Percentiles rank a stretch among this genome's conserved stretches.
Conservation (phyloP, 2,888 invertebrate genomes). For the Rhaphigaster nebulosa region DNA sequence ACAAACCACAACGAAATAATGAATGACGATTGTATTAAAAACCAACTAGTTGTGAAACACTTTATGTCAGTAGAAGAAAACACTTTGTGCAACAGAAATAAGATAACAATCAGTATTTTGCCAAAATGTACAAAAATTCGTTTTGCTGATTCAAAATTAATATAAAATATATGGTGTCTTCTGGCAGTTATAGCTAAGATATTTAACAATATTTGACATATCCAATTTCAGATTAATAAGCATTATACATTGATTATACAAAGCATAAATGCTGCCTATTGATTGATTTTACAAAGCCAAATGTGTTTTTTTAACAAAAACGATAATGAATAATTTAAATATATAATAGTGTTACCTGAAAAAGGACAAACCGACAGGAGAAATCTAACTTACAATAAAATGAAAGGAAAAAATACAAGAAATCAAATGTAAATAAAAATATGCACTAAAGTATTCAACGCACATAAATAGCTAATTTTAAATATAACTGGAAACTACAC, state of each 20-base stretch:
- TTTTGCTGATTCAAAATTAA: not conserved
- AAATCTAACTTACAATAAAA: conserved; percentile 43
- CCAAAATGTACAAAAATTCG: not conserved
- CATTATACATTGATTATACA: not conserved
- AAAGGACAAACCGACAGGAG: conserved; percentile 48
- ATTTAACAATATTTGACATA: not conserved
- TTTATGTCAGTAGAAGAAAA: conserved; percentile 10
- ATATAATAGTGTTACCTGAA: conserved; percentile 51
- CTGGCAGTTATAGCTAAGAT: not conserved
- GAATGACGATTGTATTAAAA: conserved; percentile 21
- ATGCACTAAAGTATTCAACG: conserved; percentile 18
- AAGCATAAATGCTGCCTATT: not conserved
- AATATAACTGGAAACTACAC: conserved; percentile 48
- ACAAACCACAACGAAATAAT: conserved; percentile 54
- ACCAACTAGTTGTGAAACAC: not conserved
- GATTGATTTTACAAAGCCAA: not conserved
- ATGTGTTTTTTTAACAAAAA: not conserved
- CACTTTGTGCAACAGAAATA: conserved; percentile 1
- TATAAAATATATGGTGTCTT: not conserved
- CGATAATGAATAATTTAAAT: conserved; percentile 17
- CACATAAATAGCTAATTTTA: conserved; percentile 4
- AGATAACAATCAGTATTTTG: not conserved
- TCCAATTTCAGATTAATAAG: conserved; percentile 5
- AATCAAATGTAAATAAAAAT: not conserved
- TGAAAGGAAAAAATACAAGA: conserved; percentile 13